Base-by-base conservation (phyloP, 2,113 vertebrate genomes). In the Pycnonotus jocosus region DNA sequence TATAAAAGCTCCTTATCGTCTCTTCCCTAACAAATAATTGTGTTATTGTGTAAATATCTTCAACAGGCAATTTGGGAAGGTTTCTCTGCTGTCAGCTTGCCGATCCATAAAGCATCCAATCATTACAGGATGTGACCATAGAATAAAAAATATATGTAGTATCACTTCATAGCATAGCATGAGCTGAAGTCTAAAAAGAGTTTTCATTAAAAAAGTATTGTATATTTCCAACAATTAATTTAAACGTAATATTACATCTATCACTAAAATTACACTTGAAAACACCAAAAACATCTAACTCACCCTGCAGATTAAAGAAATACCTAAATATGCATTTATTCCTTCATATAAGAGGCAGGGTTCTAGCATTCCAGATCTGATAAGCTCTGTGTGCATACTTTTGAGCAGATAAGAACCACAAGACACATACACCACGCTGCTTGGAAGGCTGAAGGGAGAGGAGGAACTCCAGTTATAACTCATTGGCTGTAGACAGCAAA, bases 321-420 rank as follows among this genome's bases (percentile, higher is more conserved):
- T 54, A 85, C 56, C 58, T 77, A 92, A 71, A 86, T 65, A 78
- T 17, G 40, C 40, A 68, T 87, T 86, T 84, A 78, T 71, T 57
- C 78, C 53, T 94, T 64, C 18, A 23, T 58, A 56, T 58, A 51
- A 83, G 76, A 83, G 62, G 60, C 82, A 93, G 72, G 11, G 35
- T 64, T 21, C 60, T 66, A 54, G 86, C 88, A 70, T 81, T 94
- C 92, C 94, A 94, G 80, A 95, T 95, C 95, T 92, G 92, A 96
- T 93, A 94, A 96, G 80, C 76, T 37, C 69, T 77, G 62, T 65
- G 78, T 38, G 65, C 86, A 86, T 86, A 66, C 47, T 93, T 94
- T 53, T 1, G 40, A 83, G 80, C 60, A 94, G 94, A 90, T 96
- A 97, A 93, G 64, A 94, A 70, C 92, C 94, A 92, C 94, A 96